Percentiles rank a stretch among this genome's conserved stretches.
These are phyloP conservation scores for Alosa alosa DNA, from an alignment of 2,113 vertebrate genomes.

Conservation along the genomic window DNA sequence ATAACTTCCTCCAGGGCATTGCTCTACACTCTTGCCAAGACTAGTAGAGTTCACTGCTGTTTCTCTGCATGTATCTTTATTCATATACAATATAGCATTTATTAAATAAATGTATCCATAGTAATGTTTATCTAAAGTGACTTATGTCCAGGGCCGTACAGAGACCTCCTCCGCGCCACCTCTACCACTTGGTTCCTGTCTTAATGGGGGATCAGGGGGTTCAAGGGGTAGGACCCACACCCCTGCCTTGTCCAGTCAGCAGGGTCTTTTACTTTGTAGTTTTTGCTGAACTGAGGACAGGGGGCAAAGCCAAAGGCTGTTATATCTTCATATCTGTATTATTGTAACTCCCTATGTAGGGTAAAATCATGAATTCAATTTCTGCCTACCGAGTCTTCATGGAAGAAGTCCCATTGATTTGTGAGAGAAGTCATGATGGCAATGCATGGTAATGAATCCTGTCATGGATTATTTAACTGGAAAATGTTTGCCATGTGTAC, in stretches of 20 bases:
- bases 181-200: not conserved
- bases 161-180: not conserved
- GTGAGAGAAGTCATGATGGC: conserved; percentile 60
- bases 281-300: not conserved
- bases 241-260: not conserved
- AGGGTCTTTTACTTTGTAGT: not conserved
- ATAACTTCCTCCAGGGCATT: no score
- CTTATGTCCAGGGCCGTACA: no score
- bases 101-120: no score
- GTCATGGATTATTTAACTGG: conserved; percentile 13
- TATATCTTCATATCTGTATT: not conserved
- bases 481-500: not conserved
- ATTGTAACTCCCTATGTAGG: not conserved
- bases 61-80: no score
- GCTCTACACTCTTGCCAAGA: no score
- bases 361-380: not conserved
- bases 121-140: no score
- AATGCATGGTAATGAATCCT: conserved; percentile 64
- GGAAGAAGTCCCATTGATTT: conserved; percentile 59
- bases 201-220: no score
- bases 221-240: no score
- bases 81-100: no score
- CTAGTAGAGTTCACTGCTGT: no score
- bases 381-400: not conserved
- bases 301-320: not conserved